Conservation (phyloP, 2,113 vertebrate species). For the Dolichallabes microphthalmus region DNA sequence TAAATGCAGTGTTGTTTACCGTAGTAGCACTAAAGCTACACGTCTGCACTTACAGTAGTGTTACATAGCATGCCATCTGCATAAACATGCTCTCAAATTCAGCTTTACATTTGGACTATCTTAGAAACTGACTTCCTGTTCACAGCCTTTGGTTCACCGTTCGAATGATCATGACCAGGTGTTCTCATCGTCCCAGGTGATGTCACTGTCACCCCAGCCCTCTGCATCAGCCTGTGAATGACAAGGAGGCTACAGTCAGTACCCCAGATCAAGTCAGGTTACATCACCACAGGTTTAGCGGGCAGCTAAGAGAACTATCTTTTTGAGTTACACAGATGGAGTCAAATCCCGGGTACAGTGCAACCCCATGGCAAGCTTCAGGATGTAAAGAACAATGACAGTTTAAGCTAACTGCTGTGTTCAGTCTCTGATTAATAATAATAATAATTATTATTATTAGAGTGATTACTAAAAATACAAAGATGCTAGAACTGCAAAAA, state of each 20-base stretch:
- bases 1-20: background rate
- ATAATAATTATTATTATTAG: background rate
- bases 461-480: background rate
- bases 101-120: background rate
- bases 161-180: conserved; percentile 72
- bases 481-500: background rate
- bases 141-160: background rate
- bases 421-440: background rate
- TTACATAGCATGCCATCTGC: background rate
- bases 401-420: background rate
- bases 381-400: background rate
- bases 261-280: background rate
- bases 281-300: background rate
- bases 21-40: background rate
- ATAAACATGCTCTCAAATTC: background rate
- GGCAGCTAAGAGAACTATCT: background rate
- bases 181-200: conserved; percentile 88
- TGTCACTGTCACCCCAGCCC: conserved; percentile 88
- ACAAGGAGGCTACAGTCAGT: conserved; percentile 2
- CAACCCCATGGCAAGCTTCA: background rate
- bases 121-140: background rate
- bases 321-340: background rate
- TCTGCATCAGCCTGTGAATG: conserved; percentile 77
- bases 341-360: background rate
- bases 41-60: background rate